These are phyloP conservation scores for Lumbricus terrestris DNA, from an alignment of 2,888 invertebrate species.

Conservation along the genomic window DNA sequence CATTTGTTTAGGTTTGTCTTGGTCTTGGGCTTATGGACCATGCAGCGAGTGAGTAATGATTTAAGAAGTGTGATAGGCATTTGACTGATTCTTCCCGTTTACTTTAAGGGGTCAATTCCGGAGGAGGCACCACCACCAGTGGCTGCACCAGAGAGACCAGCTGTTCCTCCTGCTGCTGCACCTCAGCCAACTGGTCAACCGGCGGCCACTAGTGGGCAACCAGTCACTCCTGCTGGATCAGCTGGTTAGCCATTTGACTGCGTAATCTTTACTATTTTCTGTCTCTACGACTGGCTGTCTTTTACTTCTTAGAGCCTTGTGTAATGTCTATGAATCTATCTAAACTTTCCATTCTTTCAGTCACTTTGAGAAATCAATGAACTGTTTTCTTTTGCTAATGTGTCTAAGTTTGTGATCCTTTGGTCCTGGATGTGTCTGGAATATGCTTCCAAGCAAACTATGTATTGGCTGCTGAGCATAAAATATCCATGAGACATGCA, in stretches of 20 bases:
- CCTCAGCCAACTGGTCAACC: background rate
- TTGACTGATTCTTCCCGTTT: background rate
- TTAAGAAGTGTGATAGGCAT: background rate
- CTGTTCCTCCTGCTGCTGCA: constrained; percentile 1
- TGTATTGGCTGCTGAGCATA: background rate
- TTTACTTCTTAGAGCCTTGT: background rate
- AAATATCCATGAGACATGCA: too few relatives aligned
- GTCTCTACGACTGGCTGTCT: background rate
- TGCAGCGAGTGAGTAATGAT: background rate
- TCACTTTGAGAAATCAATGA: background rate
- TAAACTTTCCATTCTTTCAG: background rate
- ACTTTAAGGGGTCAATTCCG: constrained; percentile 19
- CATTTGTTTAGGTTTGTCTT: background rate
- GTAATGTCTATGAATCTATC: too few relatives aligned
- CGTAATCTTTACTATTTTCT: background rate
- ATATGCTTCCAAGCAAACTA: background rate
- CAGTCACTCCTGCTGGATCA: constrained; percentile 5
- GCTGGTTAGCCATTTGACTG: background rate
- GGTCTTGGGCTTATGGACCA: background rate
- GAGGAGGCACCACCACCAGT: background rate
- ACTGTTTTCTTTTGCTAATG: background rate
- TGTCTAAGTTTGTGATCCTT: background rate
- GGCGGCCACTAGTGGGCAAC: background rate
- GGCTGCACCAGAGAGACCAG: background rate
- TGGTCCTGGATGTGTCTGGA: background rate